Evolutionary conservation across 2,113 vertebrate genomes (phyloP).

Genomic region (Pitta sordida): DNA sequence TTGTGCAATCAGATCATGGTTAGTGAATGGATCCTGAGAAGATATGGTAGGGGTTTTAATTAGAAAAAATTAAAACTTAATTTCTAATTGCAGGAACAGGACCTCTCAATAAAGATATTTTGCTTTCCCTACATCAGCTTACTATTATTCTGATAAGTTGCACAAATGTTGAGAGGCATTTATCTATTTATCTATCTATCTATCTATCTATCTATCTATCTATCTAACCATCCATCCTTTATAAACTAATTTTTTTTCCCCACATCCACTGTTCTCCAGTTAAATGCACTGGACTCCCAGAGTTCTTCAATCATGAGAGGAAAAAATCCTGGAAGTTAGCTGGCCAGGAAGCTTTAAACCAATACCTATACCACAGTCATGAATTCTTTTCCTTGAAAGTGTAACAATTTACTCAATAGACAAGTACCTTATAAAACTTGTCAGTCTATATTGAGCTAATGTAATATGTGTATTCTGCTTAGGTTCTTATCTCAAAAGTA

Average conservation of each 20-base stretch:
- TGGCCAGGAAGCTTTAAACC: neutral
- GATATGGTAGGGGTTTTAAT: neutral
- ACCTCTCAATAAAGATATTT: neutral
- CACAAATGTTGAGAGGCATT: neutral
- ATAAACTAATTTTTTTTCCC: neutral
- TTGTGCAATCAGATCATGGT: neutral
- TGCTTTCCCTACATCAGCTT: neutral
- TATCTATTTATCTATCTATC: neutral
- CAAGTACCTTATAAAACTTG: neutral
- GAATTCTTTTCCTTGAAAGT: neutral
- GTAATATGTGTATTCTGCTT: neutral
- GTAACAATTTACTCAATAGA: neutral
- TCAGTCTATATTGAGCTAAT: neutral
- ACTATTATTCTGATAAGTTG: neutral
- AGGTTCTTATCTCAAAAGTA: neutral
- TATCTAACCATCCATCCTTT: neutral
- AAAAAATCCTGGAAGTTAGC: neutral
- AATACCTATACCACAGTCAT: neutral
- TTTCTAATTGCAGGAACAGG: neutral
- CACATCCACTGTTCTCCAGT: neutral
- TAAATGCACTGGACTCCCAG: neutral
- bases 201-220: neutral
- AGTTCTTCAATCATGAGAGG: neutral
- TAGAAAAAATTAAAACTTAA: neutral
- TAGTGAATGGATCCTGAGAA: neutral